Base-by-base conservation (phyloP, 1,140 invertebrate species). In the Babylonia areolata region DNA sequence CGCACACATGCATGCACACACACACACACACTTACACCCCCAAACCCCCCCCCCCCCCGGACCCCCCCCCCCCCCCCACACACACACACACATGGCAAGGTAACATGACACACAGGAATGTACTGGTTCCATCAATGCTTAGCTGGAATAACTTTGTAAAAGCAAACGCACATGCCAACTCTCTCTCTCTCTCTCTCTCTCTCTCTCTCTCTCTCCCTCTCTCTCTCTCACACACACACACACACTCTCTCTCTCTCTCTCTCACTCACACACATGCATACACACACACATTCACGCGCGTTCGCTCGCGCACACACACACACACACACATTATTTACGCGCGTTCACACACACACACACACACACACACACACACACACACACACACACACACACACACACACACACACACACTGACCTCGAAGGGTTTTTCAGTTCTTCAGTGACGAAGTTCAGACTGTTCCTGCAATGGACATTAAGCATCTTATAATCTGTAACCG, bases 401-500 rank as follows among this genome's bases (percentile, higher is more conserved):
- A 77, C 37, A 77, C 75, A 39, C 37, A 77, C 37, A 6, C 17
- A 77, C 46, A 20, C 81, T 83, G 77, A 88, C 87, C 81, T 85
- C 28, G 84, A 83, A 40, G 87, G 87, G 51, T 88, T 98, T 94
- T 99, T 98, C 83, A 99, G 94, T 95, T 99, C 98, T 94, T 99
- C 98, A 90, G 99, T 98, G 85, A 99, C 98, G 94, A 88, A 90
- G 73, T 89, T 89, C 37, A 89, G 75, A 51, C 86, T 87, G 51
- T 89, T 89, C 88, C 88, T 89, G 85, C 82, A 85, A 77, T 6
- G 11, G 3, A 33, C 17, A n/a, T 51, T 51, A 51, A 12, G 9
- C 2, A 51, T 51, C 46, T 51, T 1, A 12, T 51, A n/a, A n/a
- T 51, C 17, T 51, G 42, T 46, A 46, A 12, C 17, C 0, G 2